phyloP scores from a whole-genome alignment of 2,888 invertebrate genomes.

The Yponomeuta plumbellus region DNA sequence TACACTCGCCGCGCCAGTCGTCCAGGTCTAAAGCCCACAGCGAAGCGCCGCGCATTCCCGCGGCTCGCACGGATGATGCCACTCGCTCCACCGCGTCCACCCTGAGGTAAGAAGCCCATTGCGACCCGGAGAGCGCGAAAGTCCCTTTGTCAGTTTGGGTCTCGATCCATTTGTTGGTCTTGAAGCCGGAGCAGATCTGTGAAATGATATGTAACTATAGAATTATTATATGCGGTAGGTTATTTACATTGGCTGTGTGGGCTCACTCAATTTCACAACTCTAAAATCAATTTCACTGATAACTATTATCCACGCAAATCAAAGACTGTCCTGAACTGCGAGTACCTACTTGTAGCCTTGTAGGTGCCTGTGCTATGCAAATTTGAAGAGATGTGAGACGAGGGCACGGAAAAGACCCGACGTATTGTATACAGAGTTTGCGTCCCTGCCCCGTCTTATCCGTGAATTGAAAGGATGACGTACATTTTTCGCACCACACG shows the following conservation, averaged over 20 bases:
- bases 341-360: too few relatives aligned
- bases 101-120: slow-evolving; percentile 89
- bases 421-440: too few relatives aligned
- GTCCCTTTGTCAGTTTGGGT: slow-evolving; percentile 81
- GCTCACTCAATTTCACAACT: too few relatives aligned
- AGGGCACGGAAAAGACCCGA: too few relatives aligned
- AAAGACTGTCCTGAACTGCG: too few relatives aligned
- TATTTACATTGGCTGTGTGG: not conserved
- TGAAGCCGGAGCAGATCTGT: slow-evolving; percentile 78
- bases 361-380: too few relatives aligned
- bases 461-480: not conserved
- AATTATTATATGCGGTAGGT: not conserved
- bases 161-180: slow-evolving; percentile 75
- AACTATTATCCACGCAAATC: too few relatives aligned
- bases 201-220: not conserved
- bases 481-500: too few relatives aligned
- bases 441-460: not conserved
- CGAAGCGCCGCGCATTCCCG: slow-evolving; percentile 83
- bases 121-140: slow-evolving; percentile 81
- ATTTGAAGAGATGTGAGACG: too few relatives aligned
- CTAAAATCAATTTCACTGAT: too few relatives aligned
- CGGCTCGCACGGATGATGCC: slow-evolving; percentile 73
- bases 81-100: slow-evolving; percentile 79
- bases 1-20: slow-evolving; percentile 82
- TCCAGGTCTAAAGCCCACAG: slow-evolving; percentile 88